Percentiles rank a stretch among this genome's conserved stretches.
Conservation (phyloP, 2,888 invertebrate genomes). For the Cataglyphis rosenhaueri region DNA sequence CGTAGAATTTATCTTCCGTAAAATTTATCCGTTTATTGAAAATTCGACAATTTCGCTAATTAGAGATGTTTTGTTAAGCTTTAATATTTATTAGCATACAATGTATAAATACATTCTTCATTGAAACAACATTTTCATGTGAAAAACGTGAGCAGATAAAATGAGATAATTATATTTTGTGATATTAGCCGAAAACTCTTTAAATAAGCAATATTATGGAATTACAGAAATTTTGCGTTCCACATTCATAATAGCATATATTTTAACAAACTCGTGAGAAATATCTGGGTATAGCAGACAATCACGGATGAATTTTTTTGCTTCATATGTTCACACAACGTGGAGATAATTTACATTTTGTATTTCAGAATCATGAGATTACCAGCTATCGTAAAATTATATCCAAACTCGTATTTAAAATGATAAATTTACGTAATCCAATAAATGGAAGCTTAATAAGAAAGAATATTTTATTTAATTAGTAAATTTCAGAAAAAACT, state of each 20-base stretch:
- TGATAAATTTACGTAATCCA: conserved; percentile 11
- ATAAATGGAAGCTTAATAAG: not conserved
- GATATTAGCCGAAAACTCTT: conserved; percentile 19
- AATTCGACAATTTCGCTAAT: conserved; percentile 33
- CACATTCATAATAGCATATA: conserved; percentile 22
- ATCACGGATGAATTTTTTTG: not conserved
- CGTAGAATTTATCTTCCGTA: not conserved
- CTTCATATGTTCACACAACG: not conserved
- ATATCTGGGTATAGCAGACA: conserved; percentile 4
- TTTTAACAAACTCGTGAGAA: conserved; percentile 39
- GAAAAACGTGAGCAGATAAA: conserved; percentile 28
- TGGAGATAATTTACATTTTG: not conserved
- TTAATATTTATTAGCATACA: conserved; percentile 17
- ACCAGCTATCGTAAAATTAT: conserved; percentile 12
- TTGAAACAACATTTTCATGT: not conserved
- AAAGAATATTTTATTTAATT: not conserved
- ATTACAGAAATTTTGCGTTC: conserved; percentile 14
- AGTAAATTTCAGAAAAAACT: not conserved
- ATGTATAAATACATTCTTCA: conserved; percentile 24
- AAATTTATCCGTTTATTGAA: conserved; percentile 23
- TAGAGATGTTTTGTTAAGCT: conserved; percentile 24
- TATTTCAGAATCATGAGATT: conserved; percentile 14
- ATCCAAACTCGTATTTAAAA: not conserved
- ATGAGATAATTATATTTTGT: conserved; percentile 26
- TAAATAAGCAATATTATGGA: conserved; percentile 34